Percentiles rank a stretch among this genome's conserved stretches.
Conservation (phyloP, 35 echinoderm and acorn worm species). For the Heliocidaris erythrogramma region DNA sequence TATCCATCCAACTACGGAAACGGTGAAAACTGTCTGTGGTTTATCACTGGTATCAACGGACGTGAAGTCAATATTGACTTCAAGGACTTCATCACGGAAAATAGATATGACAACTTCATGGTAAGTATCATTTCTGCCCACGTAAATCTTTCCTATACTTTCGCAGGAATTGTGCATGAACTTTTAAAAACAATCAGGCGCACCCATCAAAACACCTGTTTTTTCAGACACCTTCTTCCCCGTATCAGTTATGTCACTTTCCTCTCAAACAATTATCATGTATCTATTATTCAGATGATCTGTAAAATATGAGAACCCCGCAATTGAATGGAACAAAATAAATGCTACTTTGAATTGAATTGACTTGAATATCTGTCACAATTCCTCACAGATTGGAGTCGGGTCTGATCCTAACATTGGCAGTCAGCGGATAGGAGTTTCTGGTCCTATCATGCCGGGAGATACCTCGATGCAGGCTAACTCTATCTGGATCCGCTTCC, state of each 20-base stretch:
- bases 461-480: slow-evolving; percentile 47
- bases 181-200: not conserved
- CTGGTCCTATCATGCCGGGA: slow-evolving; percentile 48
- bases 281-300: too few species aligned
- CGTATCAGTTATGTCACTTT: too few species aligned
- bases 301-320: too few species aligned
- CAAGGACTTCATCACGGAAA: slow-evolving; percentile 86
- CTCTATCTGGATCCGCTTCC: slow-evolving; percentile 80
- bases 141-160: too few species aligned
- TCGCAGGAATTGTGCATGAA: not conserved
- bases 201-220: too few species aligned
- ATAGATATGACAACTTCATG: slow-evolving; percentile 68
- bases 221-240: too few species aligned
- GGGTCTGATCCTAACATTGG: slow-evolving; percentile 26
- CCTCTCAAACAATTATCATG: too few species aligned
- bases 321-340: not conserved
- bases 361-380: not conserved
- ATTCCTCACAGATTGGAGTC: slow-evolving; percentile 21
- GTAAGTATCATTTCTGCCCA: slow-evolving; percentile 37
- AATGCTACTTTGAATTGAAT: not conserved
- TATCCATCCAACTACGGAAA: slow-evolving; percentile 89
- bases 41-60: slow-evolving; percentile 62
- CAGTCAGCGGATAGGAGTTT: slow-evolving; percentile 42
- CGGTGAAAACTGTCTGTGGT: slow-evolving; percentile 88
- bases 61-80: slow-evolving; percentile 45